Evolutionary conservation across 2,888 invertebrate genomes (phyloP).

Genomic region (Hydropsyche betteni): DNA sequence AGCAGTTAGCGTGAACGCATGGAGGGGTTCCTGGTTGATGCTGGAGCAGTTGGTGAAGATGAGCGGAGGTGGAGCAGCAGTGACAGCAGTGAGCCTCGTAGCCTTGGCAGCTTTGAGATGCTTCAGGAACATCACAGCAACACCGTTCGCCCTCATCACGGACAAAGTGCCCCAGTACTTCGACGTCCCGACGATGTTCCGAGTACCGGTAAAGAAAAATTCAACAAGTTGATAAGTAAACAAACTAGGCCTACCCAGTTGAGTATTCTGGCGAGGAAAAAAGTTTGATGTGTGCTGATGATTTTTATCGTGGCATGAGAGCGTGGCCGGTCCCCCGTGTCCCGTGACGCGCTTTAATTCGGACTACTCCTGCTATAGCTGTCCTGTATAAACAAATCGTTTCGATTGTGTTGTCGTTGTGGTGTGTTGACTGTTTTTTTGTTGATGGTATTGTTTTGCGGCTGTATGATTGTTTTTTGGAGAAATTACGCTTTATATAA

Average conservation of each 20-base stretch:
- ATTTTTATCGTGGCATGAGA: neutral
- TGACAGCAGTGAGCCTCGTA: constrained; percentile 69
- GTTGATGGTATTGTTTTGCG: no score
- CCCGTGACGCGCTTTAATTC: constrained; percentile 6
- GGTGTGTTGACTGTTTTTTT: no score
- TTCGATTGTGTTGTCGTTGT: neutral
- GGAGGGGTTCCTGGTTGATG: constrained; percentile 85
- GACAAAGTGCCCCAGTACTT: constrained; percentile 84
- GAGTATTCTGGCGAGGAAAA: no score
- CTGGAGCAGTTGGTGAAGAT: constrained; percentile 74
- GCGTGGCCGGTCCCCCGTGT: neutral
- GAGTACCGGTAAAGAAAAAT: constrained; percentile 70
- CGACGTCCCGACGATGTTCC: constrained; percentile 85
- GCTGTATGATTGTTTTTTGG: no score
- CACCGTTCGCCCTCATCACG: constrained; percentile 80
- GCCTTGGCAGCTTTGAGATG: constrained; percentile 75
- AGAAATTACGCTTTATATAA: no score
- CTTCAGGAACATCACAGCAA: constrained; percentile 81
- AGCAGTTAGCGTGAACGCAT: constrained; percentile 85
- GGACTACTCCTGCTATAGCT: neutral
- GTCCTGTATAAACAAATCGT: constrained; percentile 15
- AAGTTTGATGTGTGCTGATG: no score
- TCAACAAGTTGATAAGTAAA: no score
- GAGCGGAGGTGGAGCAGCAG: constrained; percentile 70
- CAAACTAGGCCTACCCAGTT: no score